Evolutionary conservation across 2,797 vertebrate genomes (phyloP).

Genomic region (Hydrophis major): DNA sequence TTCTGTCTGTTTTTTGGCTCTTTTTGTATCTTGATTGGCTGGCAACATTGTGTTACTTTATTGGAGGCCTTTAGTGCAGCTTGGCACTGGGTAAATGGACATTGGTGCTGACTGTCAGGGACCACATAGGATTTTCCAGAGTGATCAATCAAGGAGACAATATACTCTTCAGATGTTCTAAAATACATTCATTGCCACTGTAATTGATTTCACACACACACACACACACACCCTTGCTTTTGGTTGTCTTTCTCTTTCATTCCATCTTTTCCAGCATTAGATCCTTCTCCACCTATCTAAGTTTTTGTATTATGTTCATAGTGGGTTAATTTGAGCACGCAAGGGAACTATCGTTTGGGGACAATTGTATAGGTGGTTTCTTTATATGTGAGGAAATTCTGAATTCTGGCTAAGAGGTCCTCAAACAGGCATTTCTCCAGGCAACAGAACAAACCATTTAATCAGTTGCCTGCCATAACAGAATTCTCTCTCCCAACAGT

Average conservation of each 20-base stretch:
- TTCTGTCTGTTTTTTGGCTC: no score
- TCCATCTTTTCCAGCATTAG: not conserved
- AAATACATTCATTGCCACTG: not conserved
- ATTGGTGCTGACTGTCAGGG: not conserved
- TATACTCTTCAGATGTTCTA: not conserved
- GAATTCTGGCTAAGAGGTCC: not conserved
- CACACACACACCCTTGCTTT: not conserved
- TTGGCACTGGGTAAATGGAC: no score
- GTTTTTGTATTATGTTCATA: not conserved
- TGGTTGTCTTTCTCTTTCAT: not conserved
- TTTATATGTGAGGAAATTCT: not conserved
- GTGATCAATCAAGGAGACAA: not conserved
- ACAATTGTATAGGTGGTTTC: not conserved
- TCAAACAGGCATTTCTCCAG: not conserved
- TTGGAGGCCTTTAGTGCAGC: no score
- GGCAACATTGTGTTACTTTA: no score
- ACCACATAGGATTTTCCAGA: not conserved
- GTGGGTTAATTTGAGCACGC: not conserved
- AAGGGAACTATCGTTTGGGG: not conserved
- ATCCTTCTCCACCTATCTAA: not conserved
- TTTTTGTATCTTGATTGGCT: no score
- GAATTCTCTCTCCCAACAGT: not conserved
- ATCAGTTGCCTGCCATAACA: not conserved
- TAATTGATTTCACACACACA: not conserved
- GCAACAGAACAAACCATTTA: not conserved